Base-by-base conservation (phyloP, 2,113 vertebrate genomes). In the Psittacula cyanocephala region DNA sequence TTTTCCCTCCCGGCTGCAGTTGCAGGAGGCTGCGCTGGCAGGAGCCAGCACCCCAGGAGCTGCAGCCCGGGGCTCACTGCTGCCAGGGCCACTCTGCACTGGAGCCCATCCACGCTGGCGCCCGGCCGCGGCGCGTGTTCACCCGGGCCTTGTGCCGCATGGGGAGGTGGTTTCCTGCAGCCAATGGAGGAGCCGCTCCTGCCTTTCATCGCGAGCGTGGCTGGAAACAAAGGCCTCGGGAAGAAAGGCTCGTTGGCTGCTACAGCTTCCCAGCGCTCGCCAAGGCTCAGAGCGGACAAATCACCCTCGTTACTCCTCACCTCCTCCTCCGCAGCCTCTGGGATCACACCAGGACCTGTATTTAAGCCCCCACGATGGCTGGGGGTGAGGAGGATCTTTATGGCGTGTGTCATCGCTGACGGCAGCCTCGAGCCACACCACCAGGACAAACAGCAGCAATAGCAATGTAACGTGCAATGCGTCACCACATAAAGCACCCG, bases 131-230 rank as follows among this genome's bases (percentile, higher is more conserved):
- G 86, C 49, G 33, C 24, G 3, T 23, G 63, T 39, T 74, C 72
- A 2, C n/a, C 81, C 49, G 57, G 95, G 63, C 76, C 70, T 62
- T 9, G 64, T 15, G 90, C 60, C 41, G n/a, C 9, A 9, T 7
- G 60, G 89, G 96, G 80, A 93, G 93, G 87, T 31, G 95, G n/a
- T 9, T 87, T 60, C 78, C 81, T 11, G 49, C 92, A 89, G 92
- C 95, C 92, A 18, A 3, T 3, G 64, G 89, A 96, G 76, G 63
- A 81, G 92, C 84, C 5, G 7, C 1, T 29, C 14, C 90, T 85
- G 95, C 86, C 87, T 88, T 76, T 65, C 88, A 37, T 27, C 2
- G 7, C 31, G 27, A 94, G 87, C 70, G 2, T 52, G 90, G 47
- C 81, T 62, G 92, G 39, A 65, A 95, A 95, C 95, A 94, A 94